Evolutionary conservation across 2,113 vertebrate genomes (phyloP).

Genomic region (crab-eating macaque (Macaca fascicularis)): T2T-MFA8v1.1 NC_088385.1:57401001-57401500

Average conservation of each 20-base stretch:
- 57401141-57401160: no score
- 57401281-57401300: neutral
- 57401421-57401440: neutral
- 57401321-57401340: neutral
- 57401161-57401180: neutral
- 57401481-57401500: neutral
- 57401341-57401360: neutral
- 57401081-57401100: no score
- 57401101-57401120: no score
- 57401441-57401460: neutral
- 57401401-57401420: neutral
- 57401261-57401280: neutral
- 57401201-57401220: neutral
- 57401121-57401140: no score
- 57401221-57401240: neutral
- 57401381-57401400: neutral
- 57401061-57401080: no score
- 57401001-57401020: no score
- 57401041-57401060: no score
- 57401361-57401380: neutral
- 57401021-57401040: no score
- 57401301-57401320: neutral
- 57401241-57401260: slow-evolving; percentile 25
- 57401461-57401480: neutral
- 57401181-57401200: no score